Percentiles rank a stretch among this genome's conserved stretches.
phyloP scores from a whole-genome alignment of 2,113 vertebrate species.

The Hemicordylus capensis region DNA sequence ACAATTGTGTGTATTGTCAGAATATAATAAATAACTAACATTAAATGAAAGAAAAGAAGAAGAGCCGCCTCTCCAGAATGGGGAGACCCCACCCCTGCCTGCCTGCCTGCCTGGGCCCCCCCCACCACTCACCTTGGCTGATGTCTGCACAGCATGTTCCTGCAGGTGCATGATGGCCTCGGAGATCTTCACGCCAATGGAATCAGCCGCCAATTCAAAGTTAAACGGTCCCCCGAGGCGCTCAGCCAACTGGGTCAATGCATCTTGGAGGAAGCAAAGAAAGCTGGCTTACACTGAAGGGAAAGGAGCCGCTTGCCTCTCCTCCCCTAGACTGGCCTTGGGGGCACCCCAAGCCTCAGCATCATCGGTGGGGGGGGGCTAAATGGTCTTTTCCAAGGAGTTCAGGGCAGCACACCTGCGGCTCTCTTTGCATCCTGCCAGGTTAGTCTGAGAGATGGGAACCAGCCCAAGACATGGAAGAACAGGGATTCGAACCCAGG shows the following conservation, averaged over 20 bases:
- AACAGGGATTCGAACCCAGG: too few species aligned
- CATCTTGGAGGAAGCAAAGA: conserved; percentile 70
- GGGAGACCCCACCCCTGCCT: background rate
- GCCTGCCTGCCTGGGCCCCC: too few species aligned
- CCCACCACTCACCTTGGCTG: conserved; percentile 82
- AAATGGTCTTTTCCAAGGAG: too few species aligned
- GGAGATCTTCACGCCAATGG: conserved; percentile 87
- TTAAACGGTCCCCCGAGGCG: conserved; percentile 88
- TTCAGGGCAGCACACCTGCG: too few species aligned
- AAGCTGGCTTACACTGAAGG: background rate
- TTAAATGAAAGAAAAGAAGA: too few species aligned
- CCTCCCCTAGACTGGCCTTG: background rate
- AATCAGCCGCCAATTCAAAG: conserved; percentile 85
- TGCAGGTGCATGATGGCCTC: conserved; percentile 90
- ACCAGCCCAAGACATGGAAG: too few species aligned
- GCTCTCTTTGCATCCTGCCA: too few species aligned
- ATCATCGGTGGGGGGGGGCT: too few species aligned
- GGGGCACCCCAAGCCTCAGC: background rate
- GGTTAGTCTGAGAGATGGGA: too few species aligned
- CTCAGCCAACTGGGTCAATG: conserved; percentile 83
- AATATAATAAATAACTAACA: too few species aligned
- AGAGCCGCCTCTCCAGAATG: conserved; percentile 53
- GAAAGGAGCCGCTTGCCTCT: background rate
- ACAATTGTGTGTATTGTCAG: too few species aligned
- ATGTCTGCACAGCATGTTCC: conserved; percentile 85